Base-by-base conservation (phyloP, 2,888 invertebrate species). In the Pseudococcus longispinus region DNA sequence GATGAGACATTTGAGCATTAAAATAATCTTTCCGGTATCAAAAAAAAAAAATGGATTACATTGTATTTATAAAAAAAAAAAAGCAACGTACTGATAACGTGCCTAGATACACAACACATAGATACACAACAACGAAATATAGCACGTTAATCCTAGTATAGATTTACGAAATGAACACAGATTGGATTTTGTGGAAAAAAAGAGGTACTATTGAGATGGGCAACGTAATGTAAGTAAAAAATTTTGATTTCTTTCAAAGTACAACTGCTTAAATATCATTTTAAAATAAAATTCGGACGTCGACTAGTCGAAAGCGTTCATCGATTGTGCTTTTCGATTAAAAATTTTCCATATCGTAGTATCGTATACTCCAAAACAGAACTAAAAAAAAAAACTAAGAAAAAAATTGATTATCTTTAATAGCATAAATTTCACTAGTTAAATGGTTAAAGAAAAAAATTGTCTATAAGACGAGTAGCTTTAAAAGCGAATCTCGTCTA, bases 381-480 rank as follows among this genome's bases (percentile, higher is more conserved):
- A 60, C 60, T 60, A 29, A 29, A 29, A 29, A 65, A 29, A 70
- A 70, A 70, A 70, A 13, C 70, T 29, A 29, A 60, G 11, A 70
- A 70, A 70, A 70, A 70, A 26, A 29, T 70, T 29, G 70, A 70
- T 70, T 70, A 70, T 70, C 70, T n/a, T 29, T 23, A 65, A 55
- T n/a, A 23, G 65, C 26, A 26, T 29, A 29, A 26, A 29, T 29
- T 70, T 70, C 70, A 70, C 70, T 70, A 70, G 29, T 70, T 26
- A 15, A 26, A 70, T 70, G 70, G 70, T 70, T 70, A 70, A 70
- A 65, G 15, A 70, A 26, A 26, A 70, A 29, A 80, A 37, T 80
- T 80, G 5, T 80, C 77, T 80, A 80, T 42, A 80, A 80, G 77
- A 42, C 77, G 77, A 80, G 4, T 13, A 80, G 42, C 77, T 80